Evolutionary conservation across 2,113 vertebrate genomes (phyloP).

Genomic region (Gallinago paraguaiae): DNA sequence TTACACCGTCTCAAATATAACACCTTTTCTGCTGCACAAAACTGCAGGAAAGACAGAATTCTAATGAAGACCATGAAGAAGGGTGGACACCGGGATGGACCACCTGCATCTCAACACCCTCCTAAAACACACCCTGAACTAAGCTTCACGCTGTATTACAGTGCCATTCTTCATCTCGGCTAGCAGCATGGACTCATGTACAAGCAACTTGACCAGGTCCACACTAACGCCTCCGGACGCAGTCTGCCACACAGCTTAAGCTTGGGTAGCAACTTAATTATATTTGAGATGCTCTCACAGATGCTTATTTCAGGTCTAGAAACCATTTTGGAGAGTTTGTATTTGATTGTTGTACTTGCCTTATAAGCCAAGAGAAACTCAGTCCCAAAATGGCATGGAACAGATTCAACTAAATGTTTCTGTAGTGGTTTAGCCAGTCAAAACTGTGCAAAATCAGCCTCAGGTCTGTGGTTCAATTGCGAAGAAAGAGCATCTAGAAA

Average conservation of each 20-base stretch:
- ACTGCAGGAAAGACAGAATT: not conserved
- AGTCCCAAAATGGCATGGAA: not conserved
- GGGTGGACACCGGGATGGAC: not conserved
- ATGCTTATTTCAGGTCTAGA: not conserved
- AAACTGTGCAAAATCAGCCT: not conserved
- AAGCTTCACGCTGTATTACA: accelerated
- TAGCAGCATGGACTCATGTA: accelerated
- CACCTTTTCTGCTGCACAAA: not conserved
- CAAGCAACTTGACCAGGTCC: not conserved
- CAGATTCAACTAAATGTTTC: not conserved
- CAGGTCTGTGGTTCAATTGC: not conserved
- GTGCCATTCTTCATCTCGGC: not conserved
- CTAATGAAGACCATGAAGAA: not conserved
- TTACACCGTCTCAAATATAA: not conserved
- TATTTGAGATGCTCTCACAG: not conserved
- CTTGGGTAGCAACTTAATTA: not conserved
- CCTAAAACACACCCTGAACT: not conserved
- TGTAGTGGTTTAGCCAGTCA: not conserved
- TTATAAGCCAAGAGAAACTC: not conserved
- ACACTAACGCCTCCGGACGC: not conserved
- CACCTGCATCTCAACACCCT: not conserved
- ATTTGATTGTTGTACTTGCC: not conserved
- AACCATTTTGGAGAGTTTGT: not conserved
- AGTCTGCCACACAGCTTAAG: not conserved
- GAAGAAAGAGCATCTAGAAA: not conserved